Evolutionary conservation across 2,113 vertebrate genomes (phyloP).

Genomic region (Mus pahari): DNA sequence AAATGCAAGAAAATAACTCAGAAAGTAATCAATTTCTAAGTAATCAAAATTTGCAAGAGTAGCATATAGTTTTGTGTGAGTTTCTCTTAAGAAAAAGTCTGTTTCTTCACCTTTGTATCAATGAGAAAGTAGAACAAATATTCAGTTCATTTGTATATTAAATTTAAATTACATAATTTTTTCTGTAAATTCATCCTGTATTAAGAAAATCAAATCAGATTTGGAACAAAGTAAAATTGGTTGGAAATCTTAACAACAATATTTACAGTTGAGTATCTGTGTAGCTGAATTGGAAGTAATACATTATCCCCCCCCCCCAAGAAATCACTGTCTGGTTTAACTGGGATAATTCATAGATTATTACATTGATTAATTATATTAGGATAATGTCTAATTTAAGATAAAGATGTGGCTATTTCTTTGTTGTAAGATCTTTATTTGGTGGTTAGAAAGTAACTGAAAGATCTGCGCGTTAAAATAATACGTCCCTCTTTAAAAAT

Average conservation of each 20-base stretch:
- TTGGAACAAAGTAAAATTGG: neutral
- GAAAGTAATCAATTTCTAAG: slow-evolving; percentile 11
- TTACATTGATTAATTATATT: neutral
- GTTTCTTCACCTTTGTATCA: neutral
- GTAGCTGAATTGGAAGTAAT: neutral
- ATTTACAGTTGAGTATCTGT: slow-evolving; percentile 7
- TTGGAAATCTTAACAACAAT: neutral
- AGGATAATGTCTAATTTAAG: neutral
- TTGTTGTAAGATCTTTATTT: neutral
- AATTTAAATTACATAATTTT: neutral
- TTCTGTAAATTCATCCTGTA: neutral
- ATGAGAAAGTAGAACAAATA: neutral
- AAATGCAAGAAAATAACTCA: neutral
- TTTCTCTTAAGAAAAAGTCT: neutral
- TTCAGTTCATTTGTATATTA: neutral
- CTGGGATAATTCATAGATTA: slow-evolving; percentile 20
- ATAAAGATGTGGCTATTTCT: neutral
- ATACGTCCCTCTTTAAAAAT: neutral
- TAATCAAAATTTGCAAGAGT: neutral
- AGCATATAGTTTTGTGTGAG: neutral
- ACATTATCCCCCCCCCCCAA: neutral
- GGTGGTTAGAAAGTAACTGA: neutral
- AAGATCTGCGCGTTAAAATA: neutral
- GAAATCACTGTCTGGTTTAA: slow-evolving; percentile 46
- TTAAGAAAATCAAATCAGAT: neutral